phyloP scores from a whole-genome alignment of 2,888 invertebrate genomes.

The Hydrotaea cyrtoneurina region DNA sequence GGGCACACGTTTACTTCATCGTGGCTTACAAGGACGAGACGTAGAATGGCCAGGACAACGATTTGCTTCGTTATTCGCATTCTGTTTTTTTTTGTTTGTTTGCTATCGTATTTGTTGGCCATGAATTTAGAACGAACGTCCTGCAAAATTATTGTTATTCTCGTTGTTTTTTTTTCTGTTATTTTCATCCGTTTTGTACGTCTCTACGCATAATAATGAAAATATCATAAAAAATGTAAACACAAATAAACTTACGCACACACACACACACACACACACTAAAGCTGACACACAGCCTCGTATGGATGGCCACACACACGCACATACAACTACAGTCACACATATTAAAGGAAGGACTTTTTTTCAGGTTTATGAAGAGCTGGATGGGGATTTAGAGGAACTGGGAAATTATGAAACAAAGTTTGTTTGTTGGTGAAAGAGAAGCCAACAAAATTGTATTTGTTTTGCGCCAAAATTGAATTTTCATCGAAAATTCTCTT shows the following conservation, averaged over 20 bases:
- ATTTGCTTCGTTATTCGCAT: slow-evolving; percentile 21
- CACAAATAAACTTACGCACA: slow-evolving; percentile 41
- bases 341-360: not conserved
- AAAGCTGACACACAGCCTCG: slow-evolving; percentile 2
- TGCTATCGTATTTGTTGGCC: slow-evolving; percentile 48
- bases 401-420: not conserved
- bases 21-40: slow-evolving; percentile 23
- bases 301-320: not conserved
- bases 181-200: slow-evolving; percentile 47
- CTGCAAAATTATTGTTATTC: slow-evolving; percentile 56
- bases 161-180: slow-evolving; percentile 18
- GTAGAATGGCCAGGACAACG: not conserved
- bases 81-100: slow-evolving; percentile 22
- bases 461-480: not conserved
- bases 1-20: slow-evolving; percentile 58
- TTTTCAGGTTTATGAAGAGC: not conserved
- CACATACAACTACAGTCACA: not conserved
- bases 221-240: slow-evolving; percentile 63
- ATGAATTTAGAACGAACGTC: slow-evolving; percentile 65
- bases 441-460: not conserved
- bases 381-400: not conserved
- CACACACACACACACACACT: slow-evolving; percentile 19
- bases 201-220: slow-evolving; percentile 68
- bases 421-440: not conserved
- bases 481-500: not conserved